Percentiles rank a stretch among this genome's conserved stretches.
Conservation (phyloP, 2,113 vertebrate species). For the Amazona guildingii region DNA sequence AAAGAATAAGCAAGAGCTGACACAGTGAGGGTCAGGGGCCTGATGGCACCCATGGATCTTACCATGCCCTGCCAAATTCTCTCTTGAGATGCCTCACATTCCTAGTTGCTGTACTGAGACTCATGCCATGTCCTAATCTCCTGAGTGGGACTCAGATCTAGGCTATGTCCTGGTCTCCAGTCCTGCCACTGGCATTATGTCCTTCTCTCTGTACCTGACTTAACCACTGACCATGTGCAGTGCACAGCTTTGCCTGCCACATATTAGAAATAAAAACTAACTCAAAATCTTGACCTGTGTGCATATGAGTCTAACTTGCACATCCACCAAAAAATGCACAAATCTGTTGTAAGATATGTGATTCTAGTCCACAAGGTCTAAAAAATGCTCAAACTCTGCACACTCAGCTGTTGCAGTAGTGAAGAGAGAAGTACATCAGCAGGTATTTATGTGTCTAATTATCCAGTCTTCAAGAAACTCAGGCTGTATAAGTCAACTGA, state of each 20-base stretch:
- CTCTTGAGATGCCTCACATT: not conserved
- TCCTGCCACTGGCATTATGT: not conserved
- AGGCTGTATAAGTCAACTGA: not conserved
- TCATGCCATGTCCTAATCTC: not conserved
- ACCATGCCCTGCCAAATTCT: not conserved
- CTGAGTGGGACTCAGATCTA: too few relatives aligned
- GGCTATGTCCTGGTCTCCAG: not conserved
- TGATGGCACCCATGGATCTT: not conserved
- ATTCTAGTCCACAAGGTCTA: not conserved
- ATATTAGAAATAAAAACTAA: not conserved
- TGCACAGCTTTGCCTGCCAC: not conserved
- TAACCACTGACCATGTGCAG: too few relatives aligned
- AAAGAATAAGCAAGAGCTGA: not conserved
- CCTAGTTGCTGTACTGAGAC: not conserved
- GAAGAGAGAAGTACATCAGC: not conserved
- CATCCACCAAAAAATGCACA: not conserved
- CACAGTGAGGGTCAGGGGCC: not conserved
- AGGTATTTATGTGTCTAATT: not conserved
- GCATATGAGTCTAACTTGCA: not conserved
- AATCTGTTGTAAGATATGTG: not conserved
- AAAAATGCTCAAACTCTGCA: not conserved
- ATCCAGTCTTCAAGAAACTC: not conserved
- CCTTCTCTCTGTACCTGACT: not conserved
- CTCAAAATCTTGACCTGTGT: not conserved
- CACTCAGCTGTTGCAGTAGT: too few relatives aligned